Percentiles rank a stretch among this genome's conserved stretches.
phyloP scores from a whole-genome alignment of 2,113 vertebrate species.

The Ageneiosus marmoratus region DNA sequence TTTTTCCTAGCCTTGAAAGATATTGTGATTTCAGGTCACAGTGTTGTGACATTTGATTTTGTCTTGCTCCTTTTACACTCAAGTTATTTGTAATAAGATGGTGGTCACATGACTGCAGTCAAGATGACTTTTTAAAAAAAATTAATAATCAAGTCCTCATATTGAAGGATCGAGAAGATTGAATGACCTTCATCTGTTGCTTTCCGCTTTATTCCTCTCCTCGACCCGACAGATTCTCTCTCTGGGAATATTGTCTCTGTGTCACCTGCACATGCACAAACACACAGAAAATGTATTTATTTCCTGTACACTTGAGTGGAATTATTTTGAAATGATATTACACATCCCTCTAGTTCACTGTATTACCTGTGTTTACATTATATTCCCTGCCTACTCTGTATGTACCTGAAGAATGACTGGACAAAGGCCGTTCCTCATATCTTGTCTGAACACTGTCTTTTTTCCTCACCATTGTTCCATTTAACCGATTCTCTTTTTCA shows the following conservation, averaged over 20 bases:
- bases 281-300: not conserved
- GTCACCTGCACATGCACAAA: constrained; percentile 52
- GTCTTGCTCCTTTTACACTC: not conserved
- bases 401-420: constrained; percentile 25
- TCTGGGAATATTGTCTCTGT: constrained; percentile 42
- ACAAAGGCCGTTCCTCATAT: constrained; percentile 30
- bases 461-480: constrained; percentile 12
- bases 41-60: constrained; percentile 12
- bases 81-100: not conserved
- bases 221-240: constrained; percentile 19
- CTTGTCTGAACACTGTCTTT: constrained; percentile 14
- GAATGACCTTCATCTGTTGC: constrained; percentile 70
- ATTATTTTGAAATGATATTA: not conserved
- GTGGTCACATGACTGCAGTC: constrained; percentile 61
- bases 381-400: constrained; percentile 22
- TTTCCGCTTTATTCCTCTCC: constrained; percentile 69
- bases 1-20: not conserved
- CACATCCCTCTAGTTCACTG: not conserved
- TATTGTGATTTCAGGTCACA: not conserved
- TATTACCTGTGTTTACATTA: constrained; percentile 33
- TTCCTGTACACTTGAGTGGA: not conserved
- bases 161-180: constrained; percentile 43
- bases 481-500: constrained; percentile 10
- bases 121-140: not conserved
- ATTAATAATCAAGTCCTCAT: constrained; percentile 15